Percentiles rank a stretch among this genome's conserved stretches.
phyloP scores from a whole-genome alignment of 2,797 vertebrate genomes.

The Sebastiscus tertius region DNA sequence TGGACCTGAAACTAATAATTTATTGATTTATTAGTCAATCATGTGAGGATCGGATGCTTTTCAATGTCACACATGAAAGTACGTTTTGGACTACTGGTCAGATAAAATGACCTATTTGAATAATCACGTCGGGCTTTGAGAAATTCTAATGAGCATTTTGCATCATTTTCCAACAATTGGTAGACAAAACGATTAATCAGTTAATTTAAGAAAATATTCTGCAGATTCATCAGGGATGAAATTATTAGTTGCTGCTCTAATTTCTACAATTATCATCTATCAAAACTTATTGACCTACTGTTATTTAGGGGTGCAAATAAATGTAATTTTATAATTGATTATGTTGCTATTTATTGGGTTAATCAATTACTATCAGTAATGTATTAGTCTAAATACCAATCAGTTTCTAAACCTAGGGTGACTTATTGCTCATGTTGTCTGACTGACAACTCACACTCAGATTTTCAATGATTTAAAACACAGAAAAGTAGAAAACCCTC shows the following conservation, averaged over 20 bases:
- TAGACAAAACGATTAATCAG: neutral
- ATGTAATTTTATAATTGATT: neutral
- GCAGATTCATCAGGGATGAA: neutral
- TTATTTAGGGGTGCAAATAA: neutral
- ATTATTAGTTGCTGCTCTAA: neutral
- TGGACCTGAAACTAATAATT: neutral
- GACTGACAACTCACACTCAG: neutral
- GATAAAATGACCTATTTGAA: neutral
- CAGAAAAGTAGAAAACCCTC: neutral
- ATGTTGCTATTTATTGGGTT: neutral
- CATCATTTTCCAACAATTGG: neutral
- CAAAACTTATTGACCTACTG: neutral
- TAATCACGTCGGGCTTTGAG: neutral
- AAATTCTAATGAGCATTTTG: neutral
- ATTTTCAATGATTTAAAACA: neutral
- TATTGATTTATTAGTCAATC: neutral
- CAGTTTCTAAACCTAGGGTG: neutral
- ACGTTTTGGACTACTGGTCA: too few species aligned
- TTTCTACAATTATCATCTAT: neutral
- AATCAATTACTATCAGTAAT: too few species aligned
- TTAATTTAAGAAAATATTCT: neutral
- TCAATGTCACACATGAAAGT: neutral
- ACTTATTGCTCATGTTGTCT: neutral
- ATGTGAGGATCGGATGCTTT: neutral
- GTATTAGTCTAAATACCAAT: neutral